Base-by-base conservation (phyloP, 2,797 vertebrate species). In the Eulemur mongoz region DNA sequence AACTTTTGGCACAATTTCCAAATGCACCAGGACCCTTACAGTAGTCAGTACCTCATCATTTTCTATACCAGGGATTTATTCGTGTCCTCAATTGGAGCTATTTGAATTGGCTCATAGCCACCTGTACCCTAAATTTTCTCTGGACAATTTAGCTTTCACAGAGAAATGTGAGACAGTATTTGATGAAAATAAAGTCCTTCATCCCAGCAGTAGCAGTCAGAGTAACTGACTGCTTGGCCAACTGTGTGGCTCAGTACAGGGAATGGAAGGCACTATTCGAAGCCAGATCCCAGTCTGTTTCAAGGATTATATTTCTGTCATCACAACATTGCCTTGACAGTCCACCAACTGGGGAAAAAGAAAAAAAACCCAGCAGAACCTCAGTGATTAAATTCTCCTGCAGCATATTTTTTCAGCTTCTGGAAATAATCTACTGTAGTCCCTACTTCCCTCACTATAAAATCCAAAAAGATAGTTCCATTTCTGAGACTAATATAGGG, bases 201-300 rank as follows among this genome's bases (percentile, higher is more conserved):
- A 75, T 73, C 80, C 76, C 81, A 94, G 79, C 17, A 20, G 38
- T 32, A 67, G 86, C 67, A 69, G 54, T 57, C 67, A 81, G 92
- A 70, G 57, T 63, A 76, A 92, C 45, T 13, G 27, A 57, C 57
- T 61, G 32, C 18, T 7, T 23, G 13, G 88, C 86, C 92, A 90
- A 96, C 90, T 12, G 23, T 63, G 96, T 96, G 95, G 94, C 85
- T 97, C 83, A 73, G 52, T 89, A 93, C 72, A 72, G 85, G 76
- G 23, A 59, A 73, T 86, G 94, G 98, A 83, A 98, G 97, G 97
- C 94, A 97, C 95, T 50, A 76, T 93, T 52, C 89, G 83, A 94
- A 98, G 95, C 48, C 96, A 97, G 85, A 54, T 96, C 93, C 97
- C 76, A 38, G 63, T 92, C 95, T 86, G 14, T 54, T 69, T 89